Percentiles rank a stretch among this genome's conserved stretches.
phyloP scores from a whole-genome alignment of 2,113 vertebrate species.

The Lasiurus cinereus region DNA sequence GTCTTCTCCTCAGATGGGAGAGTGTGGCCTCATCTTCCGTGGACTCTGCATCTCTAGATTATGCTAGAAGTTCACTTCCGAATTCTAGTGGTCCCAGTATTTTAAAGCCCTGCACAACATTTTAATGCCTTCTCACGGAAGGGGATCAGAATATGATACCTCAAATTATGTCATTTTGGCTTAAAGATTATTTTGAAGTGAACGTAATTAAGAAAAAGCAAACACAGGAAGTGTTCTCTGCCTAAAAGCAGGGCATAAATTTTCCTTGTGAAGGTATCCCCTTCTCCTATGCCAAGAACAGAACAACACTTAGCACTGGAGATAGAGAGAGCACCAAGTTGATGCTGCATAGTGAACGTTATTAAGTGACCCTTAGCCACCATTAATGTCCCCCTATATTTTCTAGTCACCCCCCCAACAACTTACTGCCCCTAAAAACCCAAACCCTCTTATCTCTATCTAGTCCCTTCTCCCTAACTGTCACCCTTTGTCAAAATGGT shows the following conservation, averaged over 20 bases:
- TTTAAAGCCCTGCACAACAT: background rate
- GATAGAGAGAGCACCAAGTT: slow-evolving; percentile 27
- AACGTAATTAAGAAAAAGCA: slow-evolving; percentile 38
- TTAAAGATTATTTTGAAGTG: slow-evolving; percentile 9
- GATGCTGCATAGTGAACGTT: background rate
- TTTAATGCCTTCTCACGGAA: slow-evolving; percentile 26
- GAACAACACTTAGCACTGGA: background rate
- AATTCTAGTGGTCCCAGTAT: background rate
- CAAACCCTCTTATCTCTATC: background rate
- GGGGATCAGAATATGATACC: background rate
- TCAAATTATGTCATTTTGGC: background rate
- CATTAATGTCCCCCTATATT: background rate
- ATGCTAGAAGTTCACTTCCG: background rate
- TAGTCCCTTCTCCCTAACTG: background rate
- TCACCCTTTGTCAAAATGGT: slow-evolving; percentile 24
- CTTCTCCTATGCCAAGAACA: background rate
- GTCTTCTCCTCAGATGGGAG: background rate
- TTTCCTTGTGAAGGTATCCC: background rate
- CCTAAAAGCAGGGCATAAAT: background rate
- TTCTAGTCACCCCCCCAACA: background rate
- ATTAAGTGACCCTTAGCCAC: background rate
- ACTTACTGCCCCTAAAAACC: background rate
- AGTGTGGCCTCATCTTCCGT: background rate
- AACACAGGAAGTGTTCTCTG: background rate
- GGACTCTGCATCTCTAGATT: background rate